Percentiles rank a stretch among this genome's conserved stretches.
These are phyloP conservation scores for Matsumyia berberina DNA, from an alignment of 2,888 invertebrate species.

Conservation along the genomic window DNA sequence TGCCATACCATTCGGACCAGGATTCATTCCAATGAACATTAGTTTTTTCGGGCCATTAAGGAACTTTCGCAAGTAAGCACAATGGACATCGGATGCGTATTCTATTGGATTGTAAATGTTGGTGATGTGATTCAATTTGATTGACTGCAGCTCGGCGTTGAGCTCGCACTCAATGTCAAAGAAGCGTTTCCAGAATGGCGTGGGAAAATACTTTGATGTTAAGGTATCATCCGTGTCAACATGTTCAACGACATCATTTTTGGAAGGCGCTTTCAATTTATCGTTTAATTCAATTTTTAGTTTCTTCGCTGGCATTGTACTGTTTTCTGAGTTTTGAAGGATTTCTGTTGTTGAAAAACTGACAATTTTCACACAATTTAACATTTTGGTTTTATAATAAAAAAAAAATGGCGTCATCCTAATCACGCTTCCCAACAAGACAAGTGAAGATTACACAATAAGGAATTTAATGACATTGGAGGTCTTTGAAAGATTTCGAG, in stretches of 20 bases:
- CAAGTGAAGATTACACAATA: too few species aligned
- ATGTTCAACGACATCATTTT: not conserved
- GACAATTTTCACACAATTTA: not conserved
- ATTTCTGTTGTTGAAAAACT: not conserved
- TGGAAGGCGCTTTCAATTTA: not conserved
- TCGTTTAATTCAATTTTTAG: conserved; percentile 21
- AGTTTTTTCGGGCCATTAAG: conserved; percentile 89
- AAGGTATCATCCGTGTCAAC: conserved; percentile 9
- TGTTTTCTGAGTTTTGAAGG: not conserved
- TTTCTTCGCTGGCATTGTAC: conserved; percentile 19
- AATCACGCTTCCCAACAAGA: too few species aligned
- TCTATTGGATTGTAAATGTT: conserved; percentile 93
- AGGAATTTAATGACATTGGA: too few species aligned
- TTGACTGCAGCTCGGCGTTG: conserved; percentile 76
- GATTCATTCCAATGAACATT: conserved; percentile 96
- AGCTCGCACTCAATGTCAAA: conserved; percentile 80
- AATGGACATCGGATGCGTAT: conserved; percentile 92
- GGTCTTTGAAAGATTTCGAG: too few species aligned
- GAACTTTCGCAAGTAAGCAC: conserved; percentile 90
- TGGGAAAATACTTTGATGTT: conserved; percentile 75
- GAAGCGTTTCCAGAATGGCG: conserved; percentile 80
- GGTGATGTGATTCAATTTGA: conserved; percentile 73
- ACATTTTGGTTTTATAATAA: too few species aligned
- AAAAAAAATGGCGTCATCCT: too few species aligned
- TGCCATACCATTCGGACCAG: conserved; percentile 98